phyloP scores from a whole-genome alignment of 2,888 invertebrate genomes.

The Ryuthela nishihirai region DNA sequence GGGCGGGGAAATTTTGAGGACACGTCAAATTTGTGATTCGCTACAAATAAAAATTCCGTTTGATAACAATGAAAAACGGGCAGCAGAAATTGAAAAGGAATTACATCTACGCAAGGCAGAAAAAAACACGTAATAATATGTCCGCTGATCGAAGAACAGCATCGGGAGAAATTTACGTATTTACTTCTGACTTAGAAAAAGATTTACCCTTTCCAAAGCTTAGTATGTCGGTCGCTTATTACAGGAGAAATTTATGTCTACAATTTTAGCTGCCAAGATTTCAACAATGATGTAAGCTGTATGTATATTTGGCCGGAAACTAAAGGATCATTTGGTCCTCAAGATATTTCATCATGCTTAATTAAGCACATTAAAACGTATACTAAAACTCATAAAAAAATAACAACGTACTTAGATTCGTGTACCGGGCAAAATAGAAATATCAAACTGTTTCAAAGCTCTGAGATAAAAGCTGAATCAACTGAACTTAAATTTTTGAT shows the following conservation, averaged over 20 bases:
- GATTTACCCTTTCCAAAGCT: background rate
- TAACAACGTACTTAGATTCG: background rate
- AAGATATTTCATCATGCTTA: background rate
- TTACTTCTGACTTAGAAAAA: background rate
- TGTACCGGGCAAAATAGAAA: background rate
- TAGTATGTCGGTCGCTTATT: background rate
- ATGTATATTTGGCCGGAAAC: background rate
- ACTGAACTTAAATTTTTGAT: slow-evolving; percentile 1
- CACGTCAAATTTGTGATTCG: background rate
- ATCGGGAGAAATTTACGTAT: background rate
- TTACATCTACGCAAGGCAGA: background rate
- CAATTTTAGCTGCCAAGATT: background rate
- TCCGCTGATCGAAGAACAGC: background rate
- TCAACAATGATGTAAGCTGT: background rate
- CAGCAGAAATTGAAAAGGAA: background rate
- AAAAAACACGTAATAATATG: background rate
- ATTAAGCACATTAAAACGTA: background rate
- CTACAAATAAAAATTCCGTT: background rate
- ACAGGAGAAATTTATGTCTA: background rate
- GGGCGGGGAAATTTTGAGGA: too few species aligned
- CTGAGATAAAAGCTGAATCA: background rate
- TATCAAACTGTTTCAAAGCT: slow-evolving; percentile 1
- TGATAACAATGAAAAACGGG: background rate
- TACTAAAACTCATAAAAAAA: background rate
- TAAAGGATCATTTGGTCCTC: background rate